Percentiles rank a stretch among this genome's conserved stretches.
These are phyloP conservation scores for Phrynosoma blainvillii DNA, from an alignment of 2,113 vertebrate species.

Conservation along the genomic window DNA sequence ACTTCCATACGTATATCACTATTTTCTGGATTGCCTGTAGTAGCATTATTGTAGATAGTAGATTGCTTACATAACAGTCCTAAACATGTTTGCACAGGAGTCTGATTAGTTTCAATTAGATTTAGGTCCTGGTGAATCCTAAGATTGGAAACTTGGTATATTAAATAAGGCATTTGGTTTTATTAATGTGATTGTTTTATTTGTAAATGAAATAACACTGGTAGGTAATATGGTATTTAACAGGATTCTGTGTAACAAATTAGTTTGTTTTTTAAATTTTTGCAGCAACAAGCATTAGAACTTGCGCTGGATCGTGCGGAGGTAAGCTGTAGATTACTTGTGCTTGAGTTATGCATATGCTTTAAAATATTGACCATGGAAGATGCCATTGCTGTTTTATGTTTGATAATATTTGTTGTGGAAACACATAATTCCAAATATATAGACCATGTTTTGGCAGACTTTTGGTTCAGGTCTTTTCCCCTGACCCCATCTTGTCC, in stretches of 20 bases:
- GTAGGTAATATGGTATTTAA: neutral
- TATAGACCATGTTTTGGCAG: neutral
- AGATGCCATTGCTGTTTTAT: neutral
- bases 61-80: neutral
- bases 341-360: slow-evolving; percentile 32
- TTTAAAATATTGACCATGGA: neutral
- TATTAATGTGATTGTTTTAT: neutral
- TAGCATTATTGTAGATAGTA: neutral
- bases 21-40: neutral
- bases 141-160: neutral
- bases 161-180: neutral
- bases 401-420: neutral
- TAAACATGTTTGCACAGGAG: neutral
- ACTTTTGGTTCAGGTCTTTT: neutral
- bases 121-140: neutral
- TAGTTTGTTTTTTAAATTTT: slow-evolving; percentile 55
- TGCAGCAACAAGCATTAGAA: slow-evolving; percentile 96
- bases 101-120: neutral
- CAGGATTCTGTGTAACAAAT: neutral
- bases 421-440: neutral
- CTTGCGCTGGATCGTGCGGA: slow-evolving; percentile 98
- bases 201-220: neutral
- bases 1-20: neutral
- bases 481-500: neutral
- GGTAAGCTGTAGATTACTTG: slow-evolving; percentile 76